Evolutionary conservation across 2,888 invertebrate genomes (phyloP), one percentile per base, ranked within the genome.

Genomic region (Drosophila helvetica): DNA sequence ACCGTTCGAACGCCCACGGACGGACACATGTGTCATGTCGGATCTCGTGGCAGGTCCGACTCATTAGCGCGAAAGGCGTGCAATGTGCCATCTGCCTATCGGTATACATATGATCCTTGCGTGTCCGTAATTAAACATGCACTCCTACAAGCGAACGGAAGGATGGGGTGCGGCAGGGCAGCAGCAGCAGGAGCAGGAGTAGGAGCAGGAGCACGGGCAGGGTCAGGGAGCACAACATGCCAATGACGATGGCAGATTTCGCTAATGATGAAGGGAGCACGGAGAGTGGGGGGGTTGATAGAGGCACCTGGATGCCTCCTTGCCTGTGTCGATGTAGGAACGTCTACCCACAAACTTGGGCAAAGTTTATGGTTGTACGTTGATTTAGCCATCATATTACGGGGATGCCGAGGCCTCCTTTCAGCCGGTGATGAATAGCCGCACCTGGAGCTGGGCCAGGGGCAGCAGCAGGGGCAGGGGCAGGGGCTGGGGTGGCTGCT

Each of bases 221-320:
- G 62, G 38, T 50, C 30, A 42, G 12, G 12, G 50, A 22, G 45
- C 12, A 54, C 33, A 30, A 17, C 25, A 22, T 45, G 57, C 57
- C 66, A 72, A 58, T 72, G 72, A 72, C 72, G 57, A 18, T 42
- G 74, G 55, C 74, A 72, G 72, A 74, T 72, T 72, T 72, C 72
- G 74, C 74, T 72, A 72, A 72, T 72, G 72, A 72, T 65, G 18
- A 38, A 38, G 38, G 38, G 15, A 6, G 25, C 33, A 22, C n/a
- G 15, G 27, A 9, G 63, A 38, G 43, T 33, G 43, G n/a, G 47
- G 18, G 47, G 47, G 53, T 17, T 17, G 33, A 17, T 33, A 19
- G 25, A 53, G 45, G 33, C 42, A 46, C 33, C 52, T 63, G 56
- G 74, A 56, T 56, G 22, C 22, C 22, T 56, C 51, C 38, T 52